phyloP scores from a whole-genome alignment of 2,113 vertebrate species.

The Aphelocoma coerulescens region DNA sequence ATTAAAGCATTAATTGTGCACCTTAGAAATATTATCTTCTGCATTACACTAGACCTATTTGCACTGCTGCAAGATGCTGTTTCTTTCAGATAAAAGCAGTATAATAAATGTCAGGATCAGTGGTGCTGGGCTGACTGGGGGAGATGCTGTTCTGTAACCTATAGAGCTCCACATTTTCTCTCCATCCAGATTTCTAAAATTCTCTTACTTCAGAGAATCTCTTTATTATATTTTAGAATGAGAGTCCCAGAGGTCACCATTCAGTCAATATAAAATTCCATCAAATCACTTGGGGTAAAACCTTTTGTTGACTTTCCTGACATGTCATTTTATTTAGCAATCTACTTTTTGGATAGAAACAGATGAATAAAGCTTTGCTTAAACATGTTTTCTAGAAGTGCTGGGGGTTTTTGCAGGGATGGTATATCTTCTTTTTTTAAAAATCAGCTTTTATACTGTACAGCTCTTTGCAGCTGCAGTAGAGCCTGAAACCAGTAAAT shows the following conservation, averaged over 20 bases:
- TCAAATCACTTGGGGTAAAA: neutral
- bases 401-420: neutral
- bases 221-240: neutral
- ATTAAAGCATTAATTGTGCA: neutral
- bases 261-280: neutral
- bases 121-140: rapidly evolving
- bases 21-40: neutral
- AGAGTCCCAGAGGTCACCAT: neutral
- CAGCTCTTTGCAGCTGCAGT: neutral
- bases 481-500: neutral
- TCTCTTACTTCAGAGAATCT: neutral
- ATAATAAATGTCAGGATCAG: neutral
- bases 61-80: neutral
- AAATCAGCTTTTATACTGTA: neutral
- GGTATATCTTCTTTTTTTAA: neutral
- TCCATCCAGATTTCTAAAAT: neutral
- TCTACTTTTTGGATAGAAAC: neutral
- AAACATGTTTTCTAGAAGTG: neutral
- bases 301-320: neutral
- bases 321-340: neutral
- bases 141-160: neutral
- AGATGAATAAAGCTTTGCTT: neutral
- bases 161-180: neutral
- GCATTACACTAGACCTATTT: neutral
- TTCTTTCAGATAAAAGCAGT: neutral